A percentile compares a stretch with the other conserved stretches of the same genome.
Conservation (phyloP, 2,797 vertebrate genomes). For the Diglossa cyanea region DNA sequence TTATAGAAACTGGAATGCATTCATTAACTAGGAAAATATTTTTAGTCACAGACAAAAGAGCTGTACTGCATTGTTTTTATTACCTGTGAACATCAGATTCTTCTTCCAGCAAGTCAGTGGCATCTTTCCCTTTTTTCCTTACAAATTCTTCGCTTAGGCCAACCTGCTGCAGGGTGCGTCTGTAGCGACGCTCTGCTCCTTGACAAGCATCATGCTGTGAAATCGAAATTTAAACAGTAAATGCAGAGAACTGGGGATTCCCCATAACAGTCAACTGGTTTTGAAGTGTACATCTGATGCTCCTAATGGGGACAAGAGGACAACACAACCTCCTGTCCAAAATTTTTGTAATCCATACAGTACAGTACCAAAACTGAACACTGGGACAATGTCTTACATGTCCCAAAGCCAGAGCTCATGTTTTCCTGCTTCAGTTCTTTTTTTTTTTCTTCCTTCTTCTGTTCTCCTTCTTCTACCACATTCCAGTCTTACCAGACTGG, state of each 20-base stretch:
- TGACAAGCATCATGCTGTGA: constrained; percentile 80
- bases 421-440: background rate
- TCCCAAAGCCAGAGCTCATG: background rate
- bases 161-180: constrained; percentile 78
- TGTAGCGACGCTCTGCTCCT: constrained; percentile 83
- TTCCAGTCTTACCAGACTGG: background rate
- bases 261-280: background rate
- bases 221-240: background rate
- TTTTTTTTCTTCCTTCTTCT: background rate
- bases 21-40: background rate
- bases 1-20: background rate
- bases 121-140: constrained; percentile 75
- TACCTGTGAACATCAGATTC: constrained; percentile 73
- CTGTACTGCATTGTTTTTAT: background rate
- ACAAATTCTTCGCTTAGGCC: constrained; percentile 89
- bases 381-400: background rate
- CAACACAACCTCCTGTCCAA: background rate
- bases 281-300: background rate
- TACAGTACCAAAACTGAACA: background rate
- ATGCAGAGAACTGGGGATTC: background rate
- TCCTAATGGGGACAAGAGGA: background rate
- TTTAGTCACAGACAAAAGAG: background rate
- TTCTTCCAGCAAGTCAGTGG: constrained; percentile 46
- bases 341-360: background rate
- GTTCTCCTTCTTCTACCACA: background rate